Conservation (phyloP, 1,140 invertebrate species). For the Atta cephalotes region DNA sequence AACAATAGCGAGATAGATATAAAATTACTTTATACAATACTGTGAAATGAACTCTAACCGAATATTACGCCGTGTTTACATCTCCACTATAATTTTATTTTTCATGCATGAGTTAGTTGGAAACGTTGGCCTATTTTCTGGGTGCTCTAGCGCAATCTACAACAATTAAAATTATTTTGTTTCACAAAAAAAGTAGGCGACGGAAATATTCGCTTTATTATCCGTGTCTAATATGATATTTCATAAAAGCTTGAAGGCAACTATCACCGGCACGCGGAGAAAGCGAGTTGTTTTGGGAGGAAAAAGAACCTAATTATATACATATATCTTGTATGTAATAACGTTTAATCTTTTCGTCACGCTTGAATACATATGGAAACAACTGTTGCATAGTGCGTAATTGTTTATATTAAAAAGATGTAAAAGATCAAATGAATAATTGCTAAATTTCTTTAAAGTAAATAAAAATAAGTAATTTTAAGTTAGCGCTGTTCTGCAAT, state of each 20-base stretch:
- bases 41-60: conserved; percentile 38
- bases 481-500: not conserved
- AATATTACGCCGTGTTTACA: conserved; percentile 1
- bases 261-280: conserved; percentile 35
- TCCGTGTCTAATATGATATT: conserved; percentile 56
- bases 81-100: conserved; percentile 30
- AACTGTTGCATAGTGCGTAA: not conserved
- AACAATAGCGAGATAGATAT: not conserved
- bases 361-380: conserved; percentile 44
- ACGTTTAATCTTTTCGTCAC: conserved; percentile 34
- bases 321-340: conserved; percentile 37
- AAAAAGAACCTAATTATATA: conserved; percentile 41
- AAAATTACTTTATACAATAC: conserved; percentile 26
- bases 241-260: conserved; percentile 26
- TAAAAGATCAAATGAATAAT: not conserved
- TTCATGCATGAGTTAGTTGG: conserved; percentile 30
- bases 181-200: conserved; percentile 56
- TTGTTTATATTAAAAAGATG: not conserved
- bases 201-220: conserved; percentile 63
- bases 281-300: conserved; percentile 41
- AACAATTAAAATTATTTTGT: conserved; percentile 58
- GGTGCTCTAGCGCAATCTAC: conserved; percentile 28
- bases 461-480: not conserved
- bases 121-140: conserved; percentile 56
- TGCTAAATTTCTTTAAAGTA: not conserved